Evolutionary conservation across 2,113 vertebrate species (phyloP), one percentile per base, ranked within the genome.

Genomic region (Dissostichus mawsoni): DNA sequence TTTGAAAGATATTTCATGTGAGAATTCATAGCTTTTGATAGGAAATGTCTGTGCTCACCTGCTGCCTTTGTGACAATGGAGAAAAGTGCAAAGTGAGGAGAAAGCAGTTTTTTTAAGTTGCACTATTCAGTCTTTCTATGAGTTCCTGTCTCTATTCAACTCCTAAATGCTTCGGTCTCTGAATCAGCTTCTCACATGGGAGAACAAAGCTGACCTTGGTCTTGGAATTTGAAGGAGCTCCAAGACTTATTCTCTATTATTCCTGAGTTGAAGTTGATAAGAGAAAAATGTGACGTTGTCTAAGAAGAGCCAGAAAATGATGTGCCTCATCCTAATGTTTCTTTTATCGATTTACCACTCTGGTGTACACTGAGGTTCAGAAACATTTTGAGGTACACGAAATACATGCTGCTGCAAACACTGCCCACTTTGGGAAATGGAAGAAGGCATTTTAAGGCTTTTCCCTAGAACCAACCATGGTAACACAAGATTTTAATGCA

Each of bases 41-140:
- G 59, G 41, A 78, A 82, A 70, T 18, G 25, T 58, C 29, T 10
- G 0, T 1, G 4, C 56, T 81, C 7, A 8, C 36, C 56, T 67
- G 65, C 16, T 11, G 67, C 48, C 25, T 70, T 51, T 68, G n/a
- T 77, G 45, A 50, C 55, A 53, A 44, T 47, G n/a, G 59, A 64
- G 33, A 73, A 45, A 55, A 33, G 25, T 51, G 51, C 14, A 67
- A 81, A 77, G 45, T 74, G 85, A 82, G 23, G 82, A 89, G 33
- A 23, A 17, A 56, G 82, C 80, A 62, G n/a, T 63, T 90, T 84
- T 57, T 65, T 14, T 69, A 67, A 79, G 48, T 55, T 57, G 25
- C 2, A 20, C 23, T 20, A 8, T 23, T 41, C 33, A 61, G 68
- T 17, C 13, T 56, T 61, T 74, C 47, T 74, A 68, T 62, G 55